Conservation (phyloP, 2,888 invertebrate genomes). For the Pammene fasciana region DNA sequence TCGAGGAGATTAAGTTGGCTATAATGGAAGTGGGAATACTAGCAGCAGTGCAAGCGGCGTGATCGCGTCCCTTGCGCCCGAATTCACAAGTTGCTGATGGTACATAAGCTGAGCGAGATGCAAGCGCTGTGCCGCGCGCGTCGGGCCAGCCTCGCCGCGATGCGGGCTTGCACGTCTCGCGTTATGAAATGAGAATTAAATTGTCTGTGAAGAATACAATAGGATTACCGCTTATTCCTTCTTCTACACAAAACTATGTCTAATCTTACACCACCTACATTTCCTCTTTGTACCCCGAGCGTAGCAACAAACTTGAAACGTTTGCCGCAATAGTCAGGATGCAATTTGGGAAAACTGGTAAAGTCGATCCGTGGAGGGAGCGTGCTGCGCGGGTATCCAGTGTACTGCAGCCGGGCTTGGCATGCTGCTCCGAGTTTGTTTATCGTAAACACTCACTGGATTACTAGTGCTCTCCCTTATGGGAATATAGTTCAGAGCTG, state of each 20-base stretch:
- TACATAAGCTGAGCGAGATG: slow-evolving; percentile 40
- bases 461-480: too few relatives aligned
- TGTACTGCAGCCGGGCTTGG: slow-evolving; percentile 56
- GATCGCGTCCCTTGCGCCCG: slow-evolving; percentile 55
- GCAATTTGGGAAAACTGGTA: slow-evolving; percentile 19
- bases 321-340: slow-evolving; percentile 48
- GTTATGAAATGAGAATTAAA: slow-evolving; percentile 74
- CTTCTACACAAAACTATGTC: slow-evolving; percentile 19
- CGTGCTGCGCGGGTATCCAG: slow-evolving; percentile 50
- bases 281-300: slow-evolving; percentile 2
- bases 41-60: slow-evolving; percentile 45
- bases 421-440: slow-evolving; percentile 48
- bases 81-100: slow-evolving; percentile 55
- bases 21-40: slow-evolving; percentile 46
- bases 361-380: slow-evolving; percentile 43
- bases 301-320: slow-evolving; percentile 3
- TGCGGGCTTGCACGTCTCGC: slow-evolving; percentile 55
- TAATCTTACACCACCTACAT: slow-evolving; percentile 4
- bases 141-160: slow-evolving; percentile 19
- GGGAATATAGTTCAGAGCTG: too few relatives aligned
- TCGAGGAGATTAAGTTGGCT: slow-evolving; percentile 45
- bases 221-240: slow-evolving; percentile 61
- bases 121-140: slow-evolving; percentile 5
- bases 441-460: slow-evolving; percentile 52
- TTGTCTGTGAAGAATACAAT: slow-evolving; percentile 73